Evolutionary conservation across 2,888 invertebrate species (phyloP).

Genomic region (Melanargia galathea): DNA sequence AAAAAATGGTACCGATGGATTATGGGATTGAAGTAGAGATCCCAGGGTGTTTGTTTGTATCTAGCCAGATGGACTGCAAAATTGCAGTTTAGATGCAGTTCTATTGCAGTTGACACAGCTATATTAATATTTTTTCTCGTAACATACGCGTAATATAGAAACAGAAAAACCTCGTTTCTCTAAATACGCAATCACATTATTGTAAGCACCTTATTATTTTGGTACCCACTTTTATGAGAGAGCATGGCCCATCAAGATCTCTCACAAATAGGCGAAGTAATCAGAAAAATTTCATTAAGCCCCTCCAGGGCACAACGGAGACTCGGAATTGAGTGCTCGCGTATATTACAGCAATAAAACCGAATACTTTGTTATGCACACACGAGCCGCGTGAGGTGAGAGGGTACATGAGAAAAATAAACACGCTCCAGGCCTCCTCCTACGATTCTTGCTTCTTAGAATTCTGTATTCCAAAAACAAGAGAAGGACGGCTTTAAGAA

Average conservation of each 20-base stretch:
- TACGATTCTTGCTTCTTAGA: background rate
- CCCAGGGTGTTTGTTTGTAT: no score
- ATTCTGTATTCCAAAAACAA: background rate
- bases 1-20: no score
- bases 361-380: slow-evolving; percentile 57
- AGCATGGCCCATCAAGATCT: slow-evolving; percentile 29
- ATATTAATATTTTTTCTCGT: no score
- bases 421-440: background rate
- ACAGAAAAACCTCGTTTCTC: background rate
- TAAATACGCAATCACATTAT: background rate
- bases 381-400: slow-evolving; percentile 42
- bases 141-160: background rate
- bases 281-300: slow-evolving; percentile 54
- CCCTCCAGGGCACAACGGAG: slow-evolving; percentile 42
- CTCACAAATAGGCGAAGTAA: slow-evolving; percentile 49
- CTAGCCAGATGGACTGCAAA: no score
- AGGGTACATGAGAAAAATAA: slow-evolving; percentile 37
- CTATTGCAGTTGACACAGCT: no score
- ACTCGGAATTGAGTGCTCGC: slow-evolving; percentile 51
- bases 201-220: slow-evolving; percentile 2
- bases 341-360: slow-evolving; percentile 59
- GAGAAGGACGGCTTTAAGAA: no score
- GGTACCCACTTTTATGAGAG: slow-evolving; percentile 1
- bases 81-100: no score
- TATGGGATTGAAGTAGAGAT: no score